Conservation (phyloP, 2,888 invertebrate species). For the Ischnura elegans region DNA sequence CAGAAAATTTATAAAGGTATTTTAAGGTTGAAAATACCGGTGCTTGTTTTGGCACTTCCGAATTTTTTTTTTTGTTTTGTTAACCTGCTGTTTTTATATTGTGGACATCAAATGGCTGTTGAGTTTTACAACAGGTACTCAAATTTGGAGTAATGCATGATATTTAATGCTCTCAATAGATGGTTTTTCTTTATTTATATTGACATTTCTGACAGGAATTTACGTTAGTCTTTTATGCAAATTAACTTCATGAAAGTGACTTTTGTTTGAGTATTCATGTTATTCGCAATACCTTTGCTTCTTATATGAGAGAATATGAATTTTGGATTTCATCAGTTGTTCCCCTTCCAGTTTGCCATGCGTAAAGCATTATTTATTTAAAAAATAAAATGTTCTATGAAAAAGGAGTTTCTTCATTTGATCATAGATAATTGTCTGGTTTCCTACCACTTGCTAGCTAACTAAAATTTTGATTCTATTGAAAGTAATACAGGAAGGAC, state of each 20-base stretch:
- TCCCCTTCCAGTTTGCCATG: conserved; percentile 19
- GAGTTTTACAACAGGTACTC: too few relatives aligned
- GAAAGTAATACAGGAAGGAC: too few relatives aligned
- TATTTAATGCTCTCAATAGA: background rate
- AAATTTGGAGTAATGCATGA: too few relatives aligned
- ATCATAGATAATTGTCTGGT: background rate
- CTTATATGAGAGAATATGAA: background rate
- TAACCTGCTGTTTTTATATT: too few relatives aligned
- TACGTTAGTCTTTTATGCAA: background rate
- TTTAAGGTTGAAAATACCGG: too few relatives aligned
- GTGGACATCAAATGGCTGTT: too few relatives aligned
- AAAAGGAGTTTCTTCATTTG: background rate
- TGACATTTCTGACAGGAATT: background rate
- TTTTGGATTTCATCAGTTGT: conserved; percentile 31
- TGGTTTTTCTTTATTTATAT: background rate
- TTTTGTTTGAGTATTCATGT: background rate
- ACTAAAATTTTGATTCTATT: too few relatives aligned
- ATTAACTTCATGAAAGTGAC: background rate
- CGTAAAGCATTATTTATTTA: conserved; percentile 55
- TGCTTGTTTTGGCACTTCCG: too few relatives aligned
- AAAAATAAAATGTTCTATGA: conserved; percentile 49
- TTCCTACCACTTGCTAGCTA: too few relatives aligned
- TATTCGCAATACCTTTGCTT: background rate
- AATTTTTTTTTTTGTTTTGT: too few relatives aligned
- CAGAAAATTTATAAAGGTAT: too few relatives aligned